These are phyloP conservation scores for Nasalis larvatus DNA, from an alignment of 2,113 vertebrate species.

Conservation along the genomic window DNA sequence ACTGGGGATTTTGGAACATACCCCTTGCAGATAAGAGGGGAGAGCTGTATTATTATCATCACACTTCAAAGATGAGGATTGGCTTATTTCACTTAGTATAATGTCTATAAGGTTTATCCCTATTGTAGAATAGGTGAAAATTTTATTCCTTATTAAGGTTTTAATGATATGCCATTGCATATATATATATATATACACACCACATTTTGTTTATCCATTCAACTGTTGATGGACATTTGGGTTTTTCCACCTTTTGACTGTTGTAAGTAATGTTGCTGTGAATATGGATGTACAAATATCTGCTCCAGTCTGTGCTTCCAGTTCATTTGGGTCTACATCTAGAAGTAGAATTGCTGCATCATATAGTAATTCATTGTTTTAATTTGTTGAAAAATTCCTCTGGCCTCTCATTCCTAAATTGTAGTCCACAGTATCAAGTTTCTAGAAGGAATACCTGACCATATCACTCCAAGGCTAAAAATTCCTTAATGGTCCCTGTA, in stretches of 20 bases:
- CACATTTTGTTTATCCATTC: not conserved
- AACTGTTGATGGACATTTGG: not conserved
- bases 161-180: not conserved
- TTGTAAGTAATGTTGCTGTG: not conserved
- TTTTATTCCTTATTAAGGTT: not conserved
- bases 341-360: not conserved
- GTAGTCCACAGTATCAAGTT: not conserved
- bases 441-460: not conserved
- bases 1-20: not conserved
- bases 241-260: not conserved
- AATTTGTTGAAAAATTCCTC: not conserved
- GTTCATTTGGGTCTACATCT: not conserved
- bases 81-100: not conserved
- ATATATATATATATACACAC: not conserved
- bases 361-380: not conserved
- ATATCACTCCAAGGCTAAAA: not conserved
- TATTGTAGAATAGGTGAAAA: not conserved
- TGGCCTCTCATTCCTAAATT: not conserved
- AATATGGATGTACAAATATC: not conserved
- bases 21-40: not conserved
- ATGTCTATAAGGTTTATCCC: not conserved
- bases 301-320: not conserved
- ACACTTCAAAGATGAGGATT: not conserved
- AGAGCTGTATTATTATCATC: not conserved
- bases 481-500: not conserved